Evolutionary conservation across 2,113 vertebrate genomes (phyloP), one percentile per base, ranked within the genome.

Genomic region (Campylomormyrus numenius): DNA sequence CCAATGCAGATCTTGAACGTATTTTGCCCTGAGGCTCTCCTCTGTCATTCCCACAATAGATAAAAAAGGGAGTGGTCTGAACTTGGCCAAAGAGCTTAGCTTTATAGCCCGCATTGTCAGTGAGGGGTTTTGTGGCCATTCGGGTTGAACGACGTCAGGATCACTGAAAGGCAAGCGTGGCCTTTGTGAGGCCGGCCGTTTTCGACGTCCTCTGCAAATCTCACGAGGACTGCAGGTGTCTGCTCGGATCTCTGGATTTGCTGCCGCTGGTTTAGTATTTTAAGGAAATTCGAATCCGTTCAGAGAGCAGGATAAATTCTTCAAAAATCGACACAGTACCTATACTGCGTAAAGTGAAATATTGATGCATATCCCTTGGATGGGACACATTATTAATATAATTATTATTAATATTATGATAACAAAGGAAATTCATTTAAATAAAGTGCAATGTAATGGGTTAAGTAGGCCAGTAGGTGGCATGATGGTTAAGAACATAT

Each of bases 1-100:
- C 89, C 88, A 89, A 90, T 91, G 85, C 90, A 92, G 90, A 93
- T 93, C 62, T 89, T 90, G 89, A 89, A 52, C 90, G 90, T 93
- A 92, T 93, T 92, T 92, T 58, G 46, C 90, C 49, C 53, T 88
- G 27, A 91, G 92, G 88, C 92, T 89, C 39, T 87, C 42, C 48
- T n/a, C 74, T 83, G 50, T 86, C 85, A 91, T 92, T 93, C 91
- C 89, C 93, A 94, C 90, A 91, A 89, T 58, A 45, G 52, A 35
- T 92, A 70, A 39, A 50, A 53, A 62, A 52, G 66, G 85, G 31
- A 88, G 27, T 39, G 70, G 53, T 31, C 45, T 77, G 8, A 31
- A 27, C 56, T 13, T 5, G n/a, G 84, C 42, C 50, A 66, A 49
- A 48, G 52, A 13, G 80, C 66, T 52, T 31, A 42, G 88, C 85